Conservation (phyloP, 2,113 vertebrate species). For the Prolemur simus region DNA sequence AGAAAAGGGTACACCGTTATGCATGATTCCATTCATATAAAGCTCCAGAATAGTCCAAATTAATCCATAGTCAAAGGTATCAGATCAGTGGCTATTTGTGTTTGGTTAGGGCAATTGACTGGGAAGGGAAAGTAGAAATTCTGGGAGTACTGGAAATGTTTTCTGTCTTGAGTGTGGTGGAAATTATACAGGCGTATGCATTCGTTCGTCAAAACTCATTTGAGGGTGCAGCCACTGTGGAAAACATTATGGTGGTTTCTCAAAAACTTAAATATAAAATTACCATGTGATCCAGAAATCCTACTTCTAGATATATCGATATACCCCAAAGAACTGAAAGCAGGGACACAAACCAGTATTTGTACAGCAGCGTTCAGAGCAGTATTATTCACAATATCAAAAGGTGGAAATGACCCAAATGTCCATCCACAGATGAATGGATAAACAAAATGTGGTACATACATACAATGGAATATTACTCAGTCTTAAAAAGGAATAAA, state of each 20-base stretch:
- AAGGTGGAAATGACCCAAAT: background rate
- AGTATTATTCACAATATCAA: background rate
- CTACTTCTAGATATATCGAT: background rate
- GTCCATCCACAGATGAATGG: background rate
- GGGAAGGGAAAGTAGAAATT: background rate
- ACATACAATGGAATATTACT: background rate
- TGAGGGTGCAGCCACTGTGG: rapidly evolving
- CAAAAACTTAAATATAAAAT: background rate
- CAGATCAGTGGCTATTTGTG: background rate
- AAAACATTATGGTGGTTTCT: rapidly evolving
- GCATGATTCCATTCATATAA: rapidly evolving
- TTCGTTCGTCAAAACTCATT: too few relatives aligned
- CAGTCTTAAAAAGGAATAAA: background rate
- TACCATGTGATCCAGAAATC: background rate
- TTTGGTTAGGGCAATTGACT: background rate
- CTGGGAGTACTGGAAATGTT: background rate
- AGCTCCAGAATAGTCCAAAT: background rate
- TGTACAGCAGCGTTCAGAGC: background rate
- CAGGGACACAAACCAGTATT: background rate
- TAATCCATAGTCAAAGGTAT: background rate
- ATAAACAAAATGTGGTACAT: background rate
- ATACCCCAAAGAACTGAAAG: background rate
- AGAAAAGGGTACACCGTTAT: rapidly evolving
- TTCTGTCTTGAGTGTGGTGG: background rate
- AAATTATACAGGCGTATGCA: background rate